These are phyloP conservation scores for Chrosomus eos DNA, from an alignment of 2,797 vertebrate genomes.

Conservation along the genomic window DNA sequence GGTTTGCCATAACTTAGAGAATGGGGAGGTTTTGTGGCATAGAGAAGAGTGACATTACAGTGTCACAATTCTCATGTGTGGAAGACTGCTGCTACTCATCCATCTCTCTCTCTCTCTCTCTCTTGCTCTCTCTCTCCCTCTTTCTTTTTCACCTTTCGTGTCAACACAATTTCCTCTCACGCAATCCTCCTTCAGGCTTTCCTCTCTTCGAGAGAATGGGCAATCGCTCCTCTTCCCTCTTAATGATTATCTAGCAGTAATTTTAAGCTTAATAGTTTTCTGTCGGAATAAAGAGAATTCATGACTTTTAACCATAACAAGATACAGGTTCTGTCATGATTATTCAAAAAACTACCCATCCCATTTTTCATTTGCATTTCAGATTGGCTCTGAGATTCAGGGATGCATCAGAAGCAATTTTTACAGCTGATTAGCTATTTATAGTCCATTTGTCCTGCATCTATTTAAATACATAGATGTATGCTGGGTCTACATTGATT, in stretches of 20 bases:
- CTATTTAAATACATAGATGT: constrained; percentile 30
- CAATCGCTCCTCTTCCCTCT: constrained; percentile 38
- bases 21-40: constrained; percentile 30
- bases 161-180: constrained; percentile 48
- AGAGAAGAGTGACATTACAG: constrained; percentile 44
- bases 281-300: constrained; percentile 47
- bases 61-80: constrained; percentile 36
- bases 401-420: constrained; percentile 34
- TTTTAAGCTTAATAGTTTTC: constrained; percentile 47
- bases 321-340: constrained; percentile 28
- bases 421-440: constrained; percentile 46
- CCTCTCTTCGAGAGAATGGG: constrained; percentile 31
- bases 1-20: constrained; percentile 40
- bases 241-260: constrained; percentile 40
- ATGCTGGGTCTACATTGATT: constrained; percentile 21
- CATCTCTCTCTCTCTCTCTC: constrained; percentile 32
- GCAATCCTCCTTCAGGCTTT: constrained; percentile 39
- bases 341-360: constrained; percentile 32
- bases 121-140: constrained; percentile 18
- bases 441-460: constrained; percentile 37
- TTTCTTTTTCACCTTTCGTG: constrained; percentile 44
- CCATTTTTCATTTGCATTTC: constrained; percentile 42
- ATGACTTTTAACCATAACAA: constrained; percentile 51
- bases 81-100: constrained; percentile 33
- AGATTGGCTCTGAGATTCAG: constrained; percentile 44